Conservation (phyloP, 2,888 invertebrate species). For the Oxystoma pomonae region DNA sequence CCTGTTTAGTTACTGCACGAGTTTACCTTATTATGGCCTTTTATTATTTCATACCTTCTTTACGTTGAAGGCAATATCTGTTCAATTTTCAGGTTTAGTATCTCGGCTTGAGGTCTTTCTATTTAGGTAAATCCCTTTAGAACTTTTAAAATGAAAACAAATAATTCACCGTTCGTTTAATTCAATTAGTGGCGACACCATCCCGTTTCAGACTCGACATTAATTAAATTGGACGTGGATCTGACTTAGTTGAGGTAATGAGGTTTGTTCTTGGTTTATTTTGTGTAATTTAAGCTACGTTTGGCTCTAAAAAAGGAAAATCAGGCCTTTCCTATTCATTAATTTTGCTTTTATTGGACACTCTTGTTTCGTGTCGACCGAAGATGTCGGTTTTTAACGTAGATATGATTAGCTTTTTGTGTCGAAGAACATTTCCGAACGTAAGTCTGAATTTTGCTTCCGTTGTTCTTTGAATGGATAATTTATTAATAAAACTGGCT, state of each 20-base stretch:
- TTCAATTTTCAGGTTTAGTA: too few species aligned
- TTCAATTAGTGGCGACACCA: conserved; percentile 17
- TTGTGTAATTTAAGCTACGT: background rate
- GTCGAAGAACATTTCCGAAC: too few species aligned
- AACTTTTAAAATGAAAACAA: conserved; percentile 19
- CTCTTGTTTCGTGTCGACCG: too few species aligned
- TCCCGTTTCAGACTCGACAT: background rate
- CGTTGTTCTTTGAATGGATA: too few species aligned
- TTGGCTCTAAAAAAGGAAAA: background rate
- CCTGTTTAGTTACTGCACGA: too few species aligned
- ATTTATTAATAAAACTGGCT: too few species aligned
- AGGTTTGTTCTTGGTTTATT: background rate
- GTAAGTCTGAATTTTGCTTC: too few species aligned
- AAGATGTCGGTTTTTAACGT: too few species aligned
- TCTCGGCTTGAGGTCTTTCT: background rate
- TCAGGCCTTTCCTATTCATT: background rate
- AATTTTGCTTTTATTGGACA: background rate
- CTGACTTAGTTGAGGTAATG: background rate
- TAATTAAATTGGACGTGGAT: background rate
- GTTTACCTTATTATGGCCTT: too few species aligned
- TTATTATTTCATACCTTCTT: too few species aligned
- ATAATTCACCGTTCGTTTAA: conserved; percentile 16
- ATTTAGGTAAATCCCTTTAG: conserved; percentile 30
- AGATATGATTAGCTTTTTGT: too few species aligned
- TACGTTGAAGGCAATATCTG: too few species aligned